Evolutionary conservation across 2,113 vertebrate genomes (phyloP), one percentile per base, ranked within the genome.

Genomic region (Uropsilus gracilis): DNA sequence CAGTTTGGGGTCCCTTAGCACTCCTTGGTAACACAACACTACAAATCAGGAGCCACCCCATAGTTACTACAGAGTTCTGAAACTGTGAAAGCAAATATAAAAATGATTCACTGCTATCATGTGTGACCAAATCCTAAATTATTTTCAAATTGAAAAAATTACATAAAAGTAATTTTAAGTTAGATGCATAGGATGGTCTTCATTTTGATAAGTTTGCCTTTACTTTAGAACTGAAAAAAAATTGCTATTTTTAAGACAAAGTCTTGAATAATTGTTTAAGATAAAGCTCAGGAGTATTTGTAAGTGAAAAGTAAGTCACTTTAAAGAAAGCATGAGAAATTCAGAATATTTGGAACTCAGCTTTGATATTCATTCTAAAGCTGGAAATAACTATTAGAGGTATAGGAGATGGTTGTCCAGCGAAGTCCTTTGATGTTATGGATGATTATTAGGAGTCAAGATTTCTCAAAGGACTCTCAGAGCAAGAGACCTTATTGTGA

Each of bases 131-230:
- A 64, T 86, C n/a, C 11, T 39, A 96, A 28, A 66, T 64, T 48
- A 78, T 80, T 82, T 92, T 94, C 50, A 89, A 68, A 50, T 53
- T 86, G 64, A 73, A 16, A 1, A n/a, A 94, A 50, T 83, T 46
- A 55, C 42, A 39, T 71, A 46, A 88, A 61, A 4, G 12, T 84
- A 59, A 82, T 81, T 87, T 95, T 81, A 85, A 77, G n/a, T 8
- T 12, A 5, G 10, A 9, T 80, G 32, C 14, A 42, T 78, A 6
- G 30, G 17, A 84, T 72, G 81, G 22, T 57, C 34, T 90, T 71
- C 55, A 37, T 90, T 92, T 83, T 17, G 4, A 44, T 59, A 44
- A 63, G 32, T 48, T 1, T 73, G 16, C 59, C 48, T 57, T 85
- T 73, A 75, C 72, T 88, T 89, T 86, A 88, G 44, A 20, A 63